These are phyloP conservation scores for Poicephalus gulielmi DNA, from an alignment of 2,113 vertebrate genomes.

Conservation along the genomic window DNA sequence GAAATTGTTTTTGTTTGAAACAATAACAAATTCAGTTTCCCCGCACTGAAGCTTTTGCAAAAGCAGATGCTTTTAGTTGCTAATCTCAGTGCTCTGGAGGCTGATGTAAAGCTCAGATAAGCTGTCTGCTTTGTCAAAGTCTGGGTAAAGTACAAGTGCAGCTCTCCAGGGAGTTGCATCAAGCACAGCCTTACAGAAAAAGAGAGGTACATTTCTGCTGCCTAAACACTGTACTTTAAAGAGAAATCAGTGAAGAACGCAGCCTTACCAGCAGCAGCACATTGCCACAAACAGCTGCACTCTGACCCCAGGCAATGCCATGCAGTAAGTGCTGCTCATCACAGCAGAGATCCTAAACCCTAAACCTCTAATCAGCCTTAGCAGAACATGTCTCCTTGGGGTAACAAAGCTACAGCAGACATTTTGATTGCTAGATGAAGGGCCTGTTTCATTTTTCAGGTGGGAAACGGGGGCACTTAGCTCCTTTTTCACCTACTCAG, in stretches of 20 bases:
- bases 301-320: neutral
- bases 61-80: neutral
- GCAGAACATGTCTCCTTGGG: neutral
- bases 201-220: neutral
- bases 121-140: neutral
- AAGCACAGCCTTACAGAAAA: neutral
- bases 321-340: neutral
- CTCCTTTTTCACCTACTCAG: neutral
- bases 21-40: neutral
- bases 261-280: neutral
- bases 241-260: neutral
- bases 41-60: neutral
- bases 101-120: neutral
- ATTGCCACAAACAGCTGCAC: neutral
- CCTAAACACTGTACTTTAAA: neutral
- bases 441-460: neutral
- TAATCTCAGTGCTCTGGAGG: constrained; percentile 16
- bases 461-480: neutral
- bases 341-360: neutral
- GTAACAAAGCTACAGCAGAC: neutral
- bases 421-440: neutral
- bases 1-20: neutral
- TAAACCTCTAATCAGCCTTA: neutral
- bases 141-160: neutral
- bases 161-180: neutral